Conservation (phyloP, 2,888 invertebrate genomes). For the Agonopterix subpropinquella region DNA sequence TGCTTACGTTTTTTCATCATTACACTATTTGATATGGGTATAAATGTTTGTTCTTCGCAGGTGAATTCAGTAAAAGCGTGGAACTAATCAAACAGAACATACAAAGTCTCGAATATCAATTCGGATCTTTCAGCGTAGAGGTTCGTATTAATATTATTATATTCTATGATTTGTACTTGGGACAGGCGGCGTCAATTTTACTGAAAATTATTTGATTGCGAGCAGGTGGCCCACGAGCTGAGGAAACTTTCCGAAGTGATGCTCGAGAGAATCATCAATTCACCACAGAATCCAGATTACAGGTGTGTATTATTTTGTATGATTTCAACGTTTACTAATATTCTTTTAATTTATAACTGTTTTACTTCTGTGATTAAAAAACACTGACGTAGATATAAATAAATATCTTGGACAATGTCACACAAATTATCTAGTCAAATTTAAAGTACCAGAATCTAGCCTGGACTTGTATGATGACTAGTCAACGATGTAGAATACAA, state of each 20-base stretch:
- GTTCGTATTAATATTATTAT: slow-evolving; percentile 21
- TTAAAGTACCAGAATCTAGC: too few relatives aligned
- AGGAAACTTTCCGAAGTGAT: slow-evolving; percentile 78
- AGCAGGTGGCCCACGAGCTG: slow-evolving; percentile 76
- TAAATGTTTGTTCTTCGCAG: slow-evolving; percentile 21
- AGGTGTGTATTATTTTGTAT: slow-evolving; percentile 31
- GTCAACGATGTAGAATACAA: too few relatives aligned
- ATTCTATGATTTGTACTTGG: neutral
- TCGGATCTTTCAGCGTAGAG: slow-evolving; percentile 79
- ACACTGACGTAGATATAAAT: too few relatives aligned
- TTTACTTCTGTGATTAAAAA: too few relatives aligned
- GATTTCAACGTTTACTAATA: too few relatives aligned
- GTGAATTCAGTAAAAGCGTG: slow-evolving; percentile 54
- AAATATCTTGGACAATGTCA: too few relatives aligned
- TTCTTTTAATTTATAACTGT: too few relatives aligned
- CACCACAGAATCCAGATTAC: slow-evolving; percentile 45
- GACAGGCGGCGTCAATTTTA: neutral
- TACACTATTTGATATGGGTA: too few relatives aligned
- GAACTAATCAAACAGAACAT: slow-evolving; percentile 75
- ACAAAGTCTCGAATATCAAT: slow-evolving; percentile 74
- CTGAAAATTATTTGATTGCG: neutral
- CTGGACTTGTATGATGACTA: too few relatives aligned
- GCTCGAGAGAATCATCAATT: slow-evolving; percentile 60
- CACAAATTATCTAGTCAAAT: too few relatives aligned
- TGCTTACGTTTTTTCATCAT: too few relatives aligned